Evolutionary conservation across 1,140 invertebrate genomes (phyloP).

Genomic region (Diploscapter pachys): DNA sequence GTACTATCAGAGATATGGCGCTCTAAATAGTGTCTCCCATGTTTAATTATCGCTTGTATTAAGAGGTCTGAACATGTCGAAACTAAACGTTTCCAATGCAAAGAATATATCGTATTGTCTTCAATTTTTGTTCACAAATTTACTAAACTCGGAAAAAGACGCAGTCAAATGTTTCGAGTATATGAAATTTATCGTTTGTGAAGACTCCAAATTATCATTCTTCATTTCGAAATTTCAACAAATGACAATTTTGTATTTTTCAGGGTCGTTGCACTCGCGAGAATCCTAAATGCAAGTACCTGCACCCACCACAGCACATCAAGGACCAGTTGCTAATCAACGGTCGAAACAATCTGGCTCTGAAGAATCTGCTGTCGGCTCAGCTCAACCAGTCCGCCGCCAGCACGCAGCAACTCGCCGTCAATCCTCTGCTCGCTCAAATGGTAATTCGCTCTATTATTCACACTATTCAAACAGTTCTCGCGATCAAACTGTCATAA

Average conservation of each 20-base stretch:
- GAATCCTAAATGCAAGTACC: constrained; percentile 99
- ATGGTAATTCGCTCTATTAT: background rate
- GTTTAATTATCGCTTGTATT: too few species aligned
- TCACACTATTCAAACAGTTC: background rate
- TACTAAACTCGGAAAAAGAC: too few species aligned
- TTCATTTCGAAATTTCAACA: too few species aligned
- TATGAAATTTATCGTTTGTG: too few species aligned
- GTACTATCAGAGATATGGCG: too few species aligned
- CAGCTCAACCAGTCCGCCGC: constrained; percentile 32
- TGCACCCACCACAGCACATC: constrained; percentile 97
- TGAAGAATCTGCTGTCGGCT: constrained; percentile 68
- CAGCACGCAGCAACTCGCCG: constrained; percentile 9
- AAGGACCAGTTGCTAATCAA: constrained; percentile 99
- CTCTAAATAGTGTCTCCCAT: too few species aligned
- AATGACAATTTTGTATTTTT: constrained; percentile 35
- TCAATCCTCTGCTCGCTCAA: constrained; percentile 11
- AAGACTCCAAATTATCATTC: too few species aligned
- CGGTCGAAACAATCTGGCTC: constrained; percentile 94
- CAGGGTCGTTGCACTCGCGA: constrained; percentile 99
- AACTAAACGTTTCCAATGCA: too few species aligned
- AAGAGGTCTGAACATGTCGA: too few species aligned
- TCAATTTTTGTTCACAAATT: too few species aligned
- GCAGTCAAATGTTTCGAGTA: too few species aligned
- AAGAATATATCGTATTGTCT: too few species aligned
- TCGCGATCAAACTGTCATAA: background rate